phyloP scores from a whole-genome alignment of 2,797 vertebrate genomes.

The Miichthys miiuy region DNA sequence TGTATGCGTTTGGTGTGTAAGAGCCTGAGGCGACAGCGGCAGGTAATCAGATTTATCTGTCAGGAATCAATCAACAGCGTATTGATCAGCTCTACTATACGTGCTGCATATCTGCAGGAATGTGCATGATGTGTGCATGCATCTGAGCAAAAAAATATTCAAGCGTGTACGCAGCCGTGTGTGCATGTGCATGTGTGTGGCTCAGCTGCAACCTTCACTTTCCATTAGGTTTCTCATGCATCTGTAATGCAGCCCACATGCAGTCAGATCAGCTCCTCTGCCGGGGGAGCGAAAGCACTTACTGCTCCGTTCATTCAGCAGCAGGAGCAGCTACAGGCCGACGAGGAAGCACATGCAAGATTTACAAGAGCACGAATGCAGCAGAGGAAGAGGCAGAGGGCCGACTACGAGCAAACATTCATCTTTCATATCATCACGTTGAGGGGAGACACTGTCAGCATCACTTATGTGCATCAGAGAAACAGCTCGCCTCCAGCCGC shows the following conservation, averaged over 20 bases:
- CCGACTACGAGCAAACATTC: neutral
- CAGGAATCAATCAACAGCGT: constrained; percentile 41
- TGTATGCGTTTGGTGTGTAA: neutral
- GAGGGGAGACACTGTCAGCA: neutral
- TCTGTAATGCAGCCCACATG: constrained; percentile 67
- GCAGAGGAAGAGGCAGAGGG: neutral
- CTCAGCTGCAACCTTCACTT: constrained; percentile 71
- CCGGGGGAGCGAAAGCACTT: constrained; percentile 37
- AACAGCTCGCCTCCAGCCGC: neutral
- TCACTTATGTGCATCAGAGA: neutral
- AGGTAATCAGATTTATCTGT: constrained; percentile 56
- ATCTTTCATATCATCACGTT: constrained; percentile 3
- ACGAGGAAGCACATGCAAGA: neutral
- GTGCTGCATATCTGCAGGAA: neutral
- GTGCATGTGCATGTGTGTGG: constrained; percentile 25
- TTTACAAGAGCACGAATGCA: neutral
- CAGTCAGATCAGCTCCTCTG: constrained; percentile 33
- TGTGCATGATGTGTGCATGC: neutral
- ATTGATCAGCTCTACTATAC: constrained; percentile 45
- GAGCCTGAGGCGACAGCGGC: constrained; percentile 14
- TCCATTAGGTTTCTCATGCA: constrained; percentile 69
- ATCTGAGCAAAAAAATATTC: neutral
- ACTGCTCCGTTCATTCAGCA: constrained; percentile 17
- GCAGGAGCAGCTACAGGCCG: neutral
- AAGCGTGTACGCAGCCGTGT: neutral